Base-by-base conservation (phyloP, 1,140 invertebrate genomes). In the Ericerus pela region DNA sequence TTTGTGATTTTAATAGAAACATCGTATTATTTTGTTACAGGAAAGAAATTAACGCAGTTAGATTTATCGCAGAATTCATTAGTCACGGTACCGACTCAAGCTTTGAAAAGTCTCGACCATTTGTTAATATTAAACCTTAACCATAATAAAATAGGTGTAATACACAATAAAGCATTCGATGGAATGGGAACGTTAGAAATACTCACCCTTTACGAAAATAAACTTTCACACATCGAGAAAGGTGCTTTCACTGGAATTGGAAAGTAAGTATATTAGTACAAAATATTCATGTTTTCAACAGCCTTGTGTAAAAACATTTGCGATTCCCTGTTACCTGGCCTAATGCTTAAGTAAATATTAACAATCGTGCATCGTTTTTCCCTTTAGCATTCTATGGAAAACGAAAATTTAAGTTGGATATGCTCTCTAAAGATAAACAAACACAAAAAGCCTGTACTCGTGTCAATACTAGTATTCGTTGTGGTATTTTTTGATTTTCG, bases 81-180 rank as follows among this genome's bases (percentile, higher is more conserved):
- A 60, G 76, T 72, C 54, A 74, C 74, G 12, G 84, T 89, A 31
- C 87, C 87, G n/a, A 85, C 87, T 0, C 70, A 75, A 29, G 85
- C 88, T 1, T 75, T 91, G 56, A 79, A 79, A 62, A 80, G 80
- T 64, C 78, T 92, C 29, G 82, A 85, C 66, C 80, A 83, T 63
- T 75, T 92, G 54, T 76, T 89, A 33, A 88, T 90, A 61, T 73
- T 94, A 14, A 91, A 90, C 67, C 77, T 94, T 70, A 90, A 91
- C 68, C 84, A 89, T 68, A 94, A 94, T 67, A 86, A 84, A 64
- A 82, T 88, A 62, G 77, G 71, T 14, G 77, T 76, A 43, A 74
- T 93, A 18, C 84, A 85, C 62, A 75, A 77, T 33, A 78, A 77
- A 54, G 86, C 86, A 18, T 91, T 94, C 63, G 76, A 84, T 61